Evolutionary conservation across 2,113 vertebrate species (phyloP).

Genomic region (Lucifuga dentata): DNA sequence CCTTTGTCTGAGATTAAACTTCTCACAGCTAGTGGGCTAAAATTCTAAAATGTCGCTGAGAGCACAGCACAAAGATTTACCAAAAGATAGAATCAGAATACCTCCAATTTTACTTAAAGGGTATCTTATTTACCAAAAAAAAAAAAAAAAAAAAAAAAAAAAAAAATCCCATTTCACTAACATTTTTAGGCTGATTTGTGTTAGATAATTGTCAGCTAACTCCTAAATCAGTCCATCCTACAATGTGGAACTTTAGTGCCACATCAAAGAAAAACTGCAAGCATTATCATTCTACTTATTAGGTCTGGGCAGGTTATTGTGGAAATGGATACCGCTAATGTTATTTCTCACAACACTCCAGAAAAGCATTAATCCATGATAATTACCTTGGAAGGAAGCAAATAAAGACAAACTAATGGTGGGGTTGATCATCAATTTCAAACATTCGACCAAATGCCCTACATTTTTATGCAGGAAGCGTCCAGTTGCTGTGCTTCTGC

Average conservation of each 20-base stretch:
- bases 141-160: no score
- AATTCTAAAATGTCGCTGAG: conserved; percentile 55
- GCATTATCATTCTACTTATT: conserved; percentile 77
- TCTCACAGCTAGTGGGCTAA: conserved; percentile 38
- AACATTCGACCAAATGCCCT: conserved; percentile 76
- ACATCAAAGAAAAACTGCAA: conserved; percentile 68
- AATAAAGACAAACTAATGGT: conserved; percentile 85
- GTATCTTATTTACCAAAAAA: no score
- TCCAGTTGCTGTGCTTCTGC: conserved; percentile 72
- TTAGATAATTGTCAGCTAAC: conserved; percentile 69
- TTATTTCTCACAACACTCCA: conserved; percentile 75
- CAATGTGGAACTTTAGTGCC: conserved; percentile 53
- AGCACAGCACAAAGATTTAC: conserved; percentile 36
- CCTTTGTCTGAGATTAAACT: conserved; percentile 76
- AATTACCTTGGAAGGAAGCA: conserved; percentile 84
- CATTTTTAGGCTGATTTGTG: conserved; percentile 52
- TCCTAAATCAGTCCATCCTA: conserved; percentile 66
- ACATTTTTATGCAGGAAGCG: conserved; percentile 83
- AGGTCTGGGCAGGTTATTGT: conserved; percentile 73
- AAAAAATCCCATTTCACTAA: conserved; percentile 1
- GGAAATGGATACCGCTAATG: conserved; percentile 80
- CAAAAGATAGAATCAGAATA: conserved; percentile 16
- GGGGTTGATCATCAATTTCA: conserved; percentile 80
- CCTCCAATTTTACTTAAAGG: no score
- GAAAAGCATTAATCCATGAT: conserved; percentile 83